Evolutionary conservation across 2,797 vertebrate species (phyloP).

Genomic region (Tapirus indicus): DNA sequence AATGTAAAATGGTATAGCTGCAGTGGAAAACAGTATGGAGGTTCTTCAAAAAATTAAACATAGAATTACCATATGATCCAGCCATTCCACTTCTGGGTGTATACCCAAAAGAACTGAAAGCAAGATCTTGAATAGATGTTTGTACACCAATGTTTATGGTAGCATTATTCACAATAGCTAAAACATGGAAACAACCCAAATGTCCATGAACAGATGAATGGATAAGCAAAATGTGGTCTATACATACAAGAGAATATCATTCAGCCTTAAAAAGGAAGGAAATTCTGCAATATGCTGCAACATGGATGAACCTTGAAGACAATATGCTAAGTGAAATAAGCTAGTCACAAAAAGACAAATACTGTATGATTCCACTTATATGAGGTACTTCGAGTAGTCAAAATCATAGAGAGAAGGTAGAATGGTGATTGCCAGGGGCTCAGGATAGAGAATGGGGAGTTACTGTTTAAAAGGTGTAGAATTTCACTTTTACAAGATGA

Average conservation of each 20-base stretch:
- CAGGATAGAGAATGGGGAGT: neutral
- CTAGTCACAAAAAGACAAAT: neutral
- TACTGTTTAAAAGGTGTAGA: neutral
- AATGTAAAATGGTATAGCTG: neutral
- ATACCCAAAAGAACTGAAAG: neutral
- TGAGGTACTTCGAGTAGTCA: neutral
- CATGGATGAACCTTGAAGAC: neutral
- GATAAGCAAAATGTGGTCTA: neutral
- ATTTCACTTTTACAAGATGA: neutral
- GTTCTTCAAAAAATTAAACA: neutral
- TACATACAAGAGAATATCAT: neutral
- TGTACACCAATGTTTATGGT: neutral
- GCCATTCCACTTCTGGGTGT: neutral
- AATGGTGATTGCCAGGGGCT: neutral
- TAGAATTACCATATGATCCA: neutral
- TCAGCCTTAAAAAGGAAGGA: neutral
- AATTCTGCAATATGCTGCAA: neutral
- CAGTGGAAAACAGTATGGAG: neutral
- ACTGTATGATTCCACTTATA: neutral
- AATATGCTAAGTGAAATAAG: neutral
- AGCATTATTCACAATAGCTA: neutral
- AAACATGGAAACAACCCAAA: neutral
- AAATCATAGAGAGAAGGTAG: neutral
- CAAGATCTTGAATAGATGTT: neutral
- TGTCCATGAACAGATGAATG: neutral